Percentiles rank a stretch among this genome's conserved stretches.
These are phyloP conservation scores for Drosophila nigricruria DNA, from an alignment of 2,888 invertebrate species.

Conservation along the genomic window DNA sequence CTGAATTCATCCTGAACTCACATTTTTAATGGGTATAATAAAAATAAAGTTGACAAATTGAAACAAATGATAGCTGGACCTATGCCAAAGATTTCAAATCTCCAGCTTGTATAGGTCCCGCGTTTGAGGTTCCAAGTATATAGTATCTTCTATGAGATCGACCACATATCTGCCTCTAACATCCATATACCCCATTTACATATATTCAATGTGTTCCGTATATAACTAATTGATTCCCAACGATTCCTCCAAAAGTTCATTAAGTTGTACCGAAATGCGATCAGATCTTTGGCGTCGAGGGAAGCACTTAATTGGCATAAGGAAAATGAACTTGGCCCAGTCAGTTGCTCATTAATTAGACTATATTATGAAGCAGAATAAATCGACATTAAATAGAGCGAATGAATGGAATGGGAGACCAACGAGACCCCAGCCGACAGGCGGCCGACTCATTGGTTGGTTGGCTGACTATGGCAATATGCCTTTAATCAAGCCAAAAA, in stretches of 20 bases:
- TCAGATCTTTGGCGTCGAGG: background rate
- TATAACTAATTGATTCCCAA: background rate
- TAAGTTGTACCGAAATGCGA: background rate
- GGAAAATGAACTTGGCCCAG: background rate
- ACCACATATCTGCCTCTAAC: too few relatives aligned
- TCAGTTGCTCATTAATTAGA: background rate
- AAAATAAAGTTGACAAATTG: background rate
- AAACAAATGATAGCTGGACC: too few relatives aligned
- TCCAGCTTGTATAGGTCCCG: background rate
- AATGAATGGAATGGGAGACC: background rate
- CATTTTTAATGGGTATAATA: background rate
- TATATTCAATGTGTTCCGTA: background rate
- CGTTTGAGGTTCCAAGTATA: too few relatives aligned
- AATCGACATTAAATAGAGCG: background rate
- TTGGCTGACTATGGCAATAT: conserved; percentile 41
- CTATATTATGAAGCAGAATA: background rate
- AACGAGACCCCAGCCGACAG: background rate
- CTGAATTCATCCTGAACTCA: too few relatives aligned
- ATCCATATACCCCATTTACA: background rate
- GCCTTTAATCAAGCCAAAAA: conserved; percentile 73
- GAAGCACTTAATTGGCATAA: background rate
- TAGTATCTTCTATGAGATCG: too few relatives aligned
- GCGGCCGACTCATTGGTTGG: conserved; percentile 1
- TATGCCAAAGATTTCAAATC: background rate
- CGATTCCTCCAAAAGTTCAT: background rate